Conservation (phyloP, 2,888 invertebrate genomes). For the Drosophila merina region DNA sequence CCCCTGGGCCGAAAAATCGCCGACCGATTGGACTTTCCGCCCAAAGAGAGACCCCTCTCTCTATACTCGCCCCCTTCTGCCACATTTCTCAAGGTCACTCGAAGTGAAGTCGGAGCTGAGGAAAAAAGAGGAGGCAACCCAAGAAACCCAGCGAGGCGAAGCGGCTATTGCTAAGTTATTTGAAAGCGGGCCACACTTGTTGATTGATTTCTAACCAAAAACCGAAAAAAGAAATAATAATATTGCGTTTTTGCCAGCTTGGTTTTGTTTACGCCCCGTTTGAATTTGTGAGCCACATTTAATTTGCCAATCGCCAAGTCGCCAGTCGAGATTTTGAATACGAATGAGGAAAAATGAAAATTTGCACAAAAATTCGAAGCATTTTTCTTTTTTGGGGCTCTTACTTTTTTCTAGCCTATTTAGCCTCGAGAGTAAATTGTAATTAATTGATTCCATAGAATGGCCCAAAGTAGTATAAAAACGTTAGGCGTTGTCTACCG, state of each 20-base stretch:
- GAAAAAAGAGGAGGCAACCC: slow-evolving; percentile 42
- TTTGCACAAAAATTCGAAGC: slow-evolving; percentile 67
- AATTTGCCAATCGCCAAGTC: slow-evolving; percentile 58
- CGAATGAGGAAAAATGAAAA: slow-evolving; percentile 67
- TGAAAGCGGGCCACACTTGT: slow-evolving; percentile 76
- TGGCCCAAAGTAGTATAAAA: slow-evolving; percentile 50
- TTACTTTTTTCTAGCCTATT: slow-evolving; percentile 68
- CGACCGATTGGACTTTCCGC: slow-evolving; percentile 28
- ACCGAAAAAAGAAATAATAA: slow-evolving; percentile 22
- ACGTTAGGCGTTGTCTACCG: slow-evolving; percentile 23
- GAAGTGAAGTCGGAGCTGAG: slow-evolving; percentile 39
- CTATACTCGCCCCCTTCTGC: slow-evolving; percentile 5
- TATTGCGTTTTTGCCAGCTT: slow-evolving; percentile 40
- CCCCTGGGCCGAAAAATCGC: slow-evolving; percentile 31
- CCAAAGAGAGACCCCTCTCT: background rate
- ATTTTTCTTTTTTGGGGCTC: slow-evolving; percentile 47
- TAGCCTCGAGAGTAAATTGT: slow-evolving; percentile 55
- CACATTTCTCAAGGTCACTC: slow-evolving; percentile 64
- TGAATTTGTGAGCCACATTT: slow-evolving; percentile 52
- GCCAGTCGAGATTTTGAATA: slow-evolving; percentile 37
- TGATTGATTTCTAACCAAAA: slow-evolving; percentile 66
- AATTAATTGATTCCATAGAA: slow-evolving; percentile 54
- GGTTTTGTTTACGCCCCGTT: slow-evolving; percentile 63
- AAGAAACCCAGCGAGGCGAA: slow-evolving; percentile 64
- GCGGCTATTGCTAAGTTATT: slow-evolving; percentile 52